phyloP scores from a whole-genome alignment of 2,113 vertebrate genomes.

The Oreochromis niloticus region DNA sequence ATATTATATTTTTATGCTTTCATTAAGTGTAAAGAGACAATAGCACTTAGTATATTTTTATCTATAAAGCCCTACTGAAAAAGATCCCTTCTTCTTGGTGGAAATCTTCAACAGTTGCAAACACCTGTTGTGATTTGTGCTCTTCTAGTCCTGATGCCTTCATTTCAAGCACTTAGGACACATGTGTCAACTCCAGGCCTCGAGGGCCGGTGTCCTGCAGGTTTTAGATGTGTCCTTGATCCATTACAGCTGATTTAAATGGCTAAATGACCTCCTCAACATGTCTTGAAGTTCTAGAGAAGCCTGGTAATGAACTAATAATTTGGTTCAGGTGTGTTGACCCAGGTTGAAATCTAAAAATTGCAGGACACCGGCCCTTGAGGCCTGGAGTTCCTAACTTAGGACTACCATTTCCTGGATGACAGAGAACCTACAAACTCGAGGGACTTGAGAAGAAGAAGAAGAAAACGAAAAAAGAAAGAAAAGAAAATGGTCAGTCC shows the following conservation, averaged over 20 bases:
- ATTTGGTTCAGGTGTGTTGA: background rate
- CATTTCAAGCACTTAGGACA: background rate
- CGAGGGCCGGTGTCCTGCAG: rapidly evolving
- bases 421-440: background rate
- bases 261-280: background rate
- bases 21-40: background rate
- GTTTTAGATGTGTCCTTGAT: rapidly evolving
- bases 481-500: background rate
- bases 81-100: background rate
- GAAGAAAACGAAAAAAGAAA: background rate
- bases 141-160: rapidly evolving
- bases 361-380: background rate
- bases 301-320: background rate
- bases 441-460: background rate
- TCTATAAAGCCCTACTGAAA: background rate
- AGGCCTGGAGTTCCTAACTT: background rate
- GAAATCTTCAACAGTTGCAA: background rate
- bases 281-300: background rate
- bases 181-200: rapidly evolving
- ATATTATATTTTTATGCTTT: background rate
- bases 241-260: background rate
- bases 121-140: background rate
- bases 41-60: background rate
- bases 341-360: background rate
- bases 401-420: background rate